Conservation (phyloP, 2,113 vertebrate genomes). For the Excalfactoria chinensis region DNA sequence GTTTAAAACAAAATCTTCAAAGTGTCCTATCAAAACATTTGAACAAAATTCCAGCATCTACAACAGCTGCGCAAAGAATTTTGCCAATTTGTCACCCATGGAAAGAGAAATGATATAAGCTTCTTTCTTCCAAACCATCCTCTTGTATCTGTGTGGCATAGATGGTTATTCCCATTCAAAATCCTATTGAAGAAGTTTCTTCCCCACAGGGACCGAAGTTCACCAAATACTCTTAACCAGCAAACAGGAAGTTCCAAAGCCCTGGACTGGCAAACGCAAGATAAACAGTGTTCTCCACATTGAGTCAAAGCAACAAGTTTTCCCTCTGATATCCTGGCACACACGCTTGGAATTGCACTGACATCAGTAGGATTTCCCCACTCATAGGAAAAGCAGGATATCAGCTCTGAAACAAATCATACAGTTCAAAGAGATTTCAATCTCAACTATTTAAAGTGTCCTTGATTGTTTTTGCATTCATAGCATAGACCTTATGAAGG, state of each 20-base stretch:
- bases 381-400: conserved; percentile 40
- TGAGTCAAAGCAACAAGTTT: background rate
- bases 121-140: background rate
- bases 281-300: background rate
- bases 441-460: conserved; percentile 20
- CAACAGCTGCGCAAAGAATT: background rate
- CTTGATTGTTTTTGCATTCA: conserved; percentile 47
- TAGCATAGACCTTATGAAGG: background rate
- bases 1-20: background rate
- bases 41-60: background rate
- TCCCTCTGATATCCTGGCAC: background rate
- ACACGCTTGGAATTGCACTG: conserved; percentile 5
- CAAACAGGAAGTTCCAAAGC: background rate
- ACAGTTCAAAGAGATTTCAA: conserved; percentile 29
- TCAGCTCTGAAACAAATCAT: background rate
- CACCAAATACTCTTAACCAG: background rate
- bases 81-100: background rate
- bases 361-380: conserved; percentile 58
- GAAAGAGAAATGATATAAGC: background rate
- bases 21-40: background rate
- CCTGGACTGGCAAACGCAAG: background rate
- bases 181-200: background rate
- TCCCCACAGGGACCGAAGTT: background rate
- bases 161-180: background rate
- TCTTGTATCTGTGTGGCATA: background rate